Conservation (phyloP, 1,140 invertebrate genomes). For the Argopecten irradians region DNA sequence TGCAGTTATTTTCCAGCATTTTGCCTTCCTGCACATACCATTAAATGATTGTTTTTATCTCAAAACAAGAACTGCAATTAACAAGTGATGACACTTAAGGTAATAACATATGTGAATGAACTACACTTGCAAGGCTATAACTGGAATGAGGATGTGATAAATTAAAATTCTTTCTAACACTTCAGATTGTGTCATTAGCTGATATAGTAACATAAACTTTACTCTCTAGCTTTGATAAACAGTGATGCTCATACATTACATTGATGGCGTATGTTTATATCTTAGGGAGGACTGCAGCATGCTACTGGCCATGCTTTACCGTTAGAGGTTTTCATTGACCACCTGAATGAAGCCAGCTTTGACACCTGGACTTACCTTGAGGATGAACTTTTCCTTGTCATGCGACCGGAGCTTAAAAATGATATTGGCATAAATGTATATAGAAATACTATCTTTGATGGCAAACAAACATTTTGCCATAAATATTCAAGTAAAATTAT, state of each 20-base stretch:
- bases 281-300: conserved; percentile 48
- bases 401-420: conserved; percentile 61
- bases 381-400: conserved; percentile 74
- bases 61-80: no score
- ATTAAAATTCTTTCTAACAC: no score
- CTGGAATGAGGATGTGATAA: no score
- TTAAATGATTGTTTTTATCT: no score
- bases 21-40: no score
- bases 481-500: not conserved
- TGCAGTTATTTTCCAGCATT: no score
- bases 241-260: not conserved
- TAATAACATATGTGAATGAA: no score
- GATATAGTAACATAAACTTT: not conserved
- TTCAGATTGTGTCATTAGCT: not conserved
- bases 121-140: no score
- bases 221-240: not conserved
- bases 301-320: conserved; percentile 60
- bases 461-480: not conserved
- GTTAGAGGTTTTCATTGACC: conserved; percentile 57
- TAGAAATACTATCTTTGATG: not conserved
- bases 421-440: conserved; percentile 69
- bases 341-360: conserved; percentile 45
- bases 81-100: no score
- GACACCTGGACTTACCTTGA: conserved; percentile 72
- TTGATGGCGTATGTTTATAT: not conserved